Base-by-base conservation (phyloP, 2,113 vertebrate species). In the Elachura formosa region DNA sequence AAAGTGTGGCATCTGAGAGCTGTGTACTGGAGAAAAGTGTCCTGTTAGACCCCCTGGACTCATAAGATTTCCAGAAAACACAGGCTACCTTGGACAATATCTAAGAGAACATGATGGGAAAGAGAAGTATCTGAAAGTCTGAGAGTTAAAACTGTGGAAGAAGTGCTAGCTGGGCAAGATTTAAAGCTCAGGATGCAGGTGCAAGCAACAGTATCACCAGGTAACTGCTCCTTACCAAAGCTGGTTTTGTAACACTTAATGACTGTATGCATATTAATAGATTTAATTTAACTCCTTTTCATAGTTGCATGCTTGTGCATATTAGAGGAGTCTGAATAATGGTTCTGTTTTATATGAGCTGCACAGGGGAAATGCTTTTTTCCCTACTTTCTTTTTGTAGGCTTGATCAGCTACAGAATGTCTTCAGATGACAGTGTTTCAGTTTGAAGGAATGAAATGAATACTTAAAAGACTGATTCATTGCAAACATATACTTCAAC, bases 271-370 rank as follows among this genome's bases (percentile, higher is more conserved):
- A 61, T 94, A 83, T 93, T 78, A 94, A 94, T 55, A 15, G 43
- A 28, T 83, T 85, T 92, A 61, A 95, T 78, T 93, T 85, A 92
- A 72, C 54, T 92, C 26, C 79, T 79, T 92, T 94, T 72, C 88
- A 79, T 72, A 90, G 62, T 14, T 92, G 71, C 5, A 3, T 85
- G 93, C 78, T 67, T 83, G 40, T 64, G 48, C 85, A 92, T 75
- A 94, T 81, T 91, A 87, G 18, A n/a, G 26, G 41, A 90, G 40
- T 51, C 82, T 95, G 93, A 95, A 68, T 90, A 93, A 90, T 73
- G 58, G 45, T 67, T 93, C 40, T 12, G 56, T 87, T 90, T 87
- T 87, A 92, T 40, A 85, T 21, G 40, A 92, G 67, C 67, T 85
- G 56, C 0, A 0, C 80, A 67, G 56, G 20, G 67, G 76, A 93